A percentile compares a stretch with the other conserved stretches of the same genome.
Conservation (phyloP, 2,113 vertebrate species). For the Serinus canaria region DNA sequence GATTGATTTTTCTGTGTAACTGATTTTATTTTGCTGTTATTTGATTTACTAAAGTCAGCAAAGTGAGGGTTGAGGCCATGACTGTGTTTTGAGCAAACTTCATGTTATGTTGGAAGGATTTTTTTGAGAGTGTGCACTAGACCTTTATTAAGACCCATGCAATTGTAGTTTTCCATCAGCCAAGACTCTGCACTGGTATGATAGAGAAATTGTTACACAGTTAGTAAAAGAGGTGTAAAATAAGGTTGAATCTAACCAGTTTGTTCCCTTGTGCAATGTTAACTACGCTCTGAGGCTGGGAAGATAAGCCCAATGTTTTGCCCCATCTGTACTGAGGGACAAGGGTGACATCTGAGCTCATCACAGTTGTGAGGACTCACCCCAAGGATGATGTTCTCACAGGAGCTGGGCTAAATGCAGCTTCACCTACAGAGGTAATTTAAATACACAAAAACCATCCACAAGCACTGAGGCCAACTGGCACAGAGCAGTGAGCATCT, state of each 20-base stretch:
- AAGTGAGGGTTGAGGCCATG: neutral
- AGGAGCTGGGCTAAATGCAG: neutral
- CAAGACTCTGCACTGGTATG: neutral
- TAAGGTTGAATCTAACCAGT: neutral
- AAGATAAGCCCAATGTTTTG: neutral
- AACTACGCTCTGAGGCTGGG: neutral
- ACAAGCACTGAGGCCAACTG: neutral
- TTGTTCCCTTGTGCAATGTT: neutral
- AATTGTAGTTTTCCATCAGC: neutral
- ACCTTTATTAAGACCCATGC: neutral
- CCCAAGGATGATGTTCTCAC: neutral
- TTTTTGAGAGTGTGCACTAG: neutral
- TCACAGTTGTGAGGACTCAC: neutral
- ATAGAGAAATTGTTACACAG: neutral
- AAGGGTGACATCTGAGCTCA: neutral
- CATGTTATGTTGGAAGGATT: neutral
- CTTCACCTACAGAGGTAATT: neutral
- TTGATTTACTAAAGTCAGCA: conserved; percentile 24
- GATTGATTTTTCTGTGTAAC: conserved; percentile 41
- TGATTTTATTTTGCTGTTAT: conserved; percentile 6
- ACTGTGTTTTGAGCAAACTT: neutral
- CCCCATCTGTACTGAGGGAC: neutral
- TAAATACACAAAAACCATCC: neutral
- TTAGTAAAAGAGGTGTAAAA: neutral
- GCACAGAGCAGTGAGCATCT: neutral